A percentile compares a stretch with the other conserved stretches of the same genome.
phyloP scores from a whole-genome alignment of 1,140 invertebrate genomes.

The Brachionus koreanus region DNA sequence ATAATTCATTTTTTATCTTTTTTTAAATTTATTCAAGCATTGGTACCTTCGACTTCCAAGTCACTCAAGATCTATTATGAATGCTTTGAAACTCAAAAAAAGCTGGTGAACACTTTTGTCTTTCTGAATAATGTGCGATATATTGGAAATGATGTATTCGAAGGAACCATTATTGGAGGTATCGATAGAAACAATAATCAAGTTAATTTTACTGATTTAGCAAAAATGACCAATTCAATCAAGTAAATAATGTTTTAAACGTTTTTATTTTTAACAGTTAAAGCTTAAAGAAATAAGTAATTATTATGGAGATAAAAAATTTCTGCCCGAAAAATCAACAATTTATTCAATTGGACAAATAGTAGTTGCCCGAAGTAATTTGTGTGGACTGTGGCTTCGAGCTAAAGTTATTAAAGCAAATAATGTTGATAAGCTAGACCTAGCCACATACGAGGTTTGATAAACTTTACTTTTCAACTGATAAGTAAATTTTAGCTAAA shows the following conservation, averaged over 20 bases:
- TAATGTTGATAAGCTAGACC: background rate
- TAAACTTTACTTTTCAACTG: background rate
- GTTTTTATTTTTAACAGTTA: background rate
- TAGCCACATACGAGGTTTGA: background rate
- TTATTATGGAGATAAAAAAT: constrained; percentile 18
- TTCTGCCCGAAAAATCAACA: constrained; percentile 8
- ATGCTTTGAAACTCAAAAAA: background rate
- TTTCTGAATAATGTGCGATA: background rate
- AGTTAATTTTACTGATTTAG: background rate
- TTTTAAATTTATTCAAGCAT: background rate
- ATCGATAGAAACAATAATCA: background rate
- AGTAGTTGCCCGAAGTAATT: constrained; percentile 1
- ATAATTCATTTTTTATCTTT: background rate
- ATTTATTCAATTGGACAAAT: constrained; percentile 19
- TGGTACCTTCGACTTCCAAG: background rate
- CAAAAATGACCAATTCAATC: background rate
- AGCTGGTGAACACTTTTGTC: background rate
- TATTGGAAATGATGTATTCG: background rate
- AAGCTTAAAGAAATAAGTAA: background rate
- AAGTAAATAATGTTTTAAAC: background rate
- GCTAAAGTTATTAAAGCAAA: background rate
- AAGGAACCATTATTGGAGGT: background rate
- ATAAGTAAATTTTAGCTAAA: background rate
- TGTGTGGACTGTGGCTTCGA: background rate
- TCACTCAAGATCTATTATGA: background rate